Conservation (phyloP, 1,140 invertebrate species). For the Ganaspis sp. region DNA sequence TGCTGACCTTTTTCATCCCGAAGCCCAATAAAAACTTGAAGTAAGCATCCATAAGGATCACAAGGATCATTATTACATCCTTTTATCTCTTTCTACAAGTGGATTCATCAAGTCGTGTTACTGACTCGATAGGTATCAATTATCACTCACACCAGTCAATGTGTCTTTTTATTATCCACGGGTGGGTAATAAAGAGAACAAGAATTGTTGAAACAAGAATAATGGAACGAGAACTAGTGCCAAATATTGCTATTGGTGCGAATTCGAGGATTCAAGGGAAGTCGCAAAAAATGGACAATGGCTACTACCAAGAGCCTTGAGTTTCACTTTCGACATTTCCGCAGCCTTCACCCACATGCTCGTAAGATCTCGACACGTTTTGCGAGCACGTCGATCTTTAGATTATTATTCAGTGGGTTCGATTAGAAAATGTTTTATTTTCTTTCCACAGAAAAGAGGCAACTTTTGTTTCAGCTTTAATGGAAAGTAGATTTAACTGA, state of each 20-base stretch:
- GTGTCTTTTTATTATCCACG: not conserved
- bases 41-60: constrained; percentile 32
- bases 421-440: not conserved
- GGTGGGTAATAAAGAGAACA: not conserved
- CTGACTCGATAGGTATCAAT: constrained; percentile 20
- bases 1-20: constrained; percentile 59
- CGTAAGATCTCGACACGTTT: constrained; percentile 55
- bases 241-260: too few species aligned
- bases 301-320: constrained; percentile 52
- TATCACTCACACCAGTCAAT: not conserved
- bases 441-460: not conserved
- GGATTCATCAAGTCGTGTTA: constrained; percentile 20
- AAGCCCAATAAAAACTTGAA: constrained; percentile 52
- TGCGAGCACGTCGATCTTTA: constrained; percentile 47
- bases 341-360: constrained; percentile 74
- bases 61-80: not conserved
- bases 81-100: constrained; percentile 19
- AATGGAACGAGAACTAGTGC: too few species aligned
- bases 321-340: constrained; percentile 76
- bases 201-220: too few species aligned
- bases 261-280: not conserved
- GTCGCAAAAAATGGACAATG: not conserved
- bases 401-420: constrained; percentile 37
- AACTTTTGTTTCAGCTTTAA: not conserved
- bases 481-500: not conserved